Evolutionary conservation across 2,113 vertebrate genomes (phyloP).

Genomic region (Oncorhynchus mykiss): DNA sequence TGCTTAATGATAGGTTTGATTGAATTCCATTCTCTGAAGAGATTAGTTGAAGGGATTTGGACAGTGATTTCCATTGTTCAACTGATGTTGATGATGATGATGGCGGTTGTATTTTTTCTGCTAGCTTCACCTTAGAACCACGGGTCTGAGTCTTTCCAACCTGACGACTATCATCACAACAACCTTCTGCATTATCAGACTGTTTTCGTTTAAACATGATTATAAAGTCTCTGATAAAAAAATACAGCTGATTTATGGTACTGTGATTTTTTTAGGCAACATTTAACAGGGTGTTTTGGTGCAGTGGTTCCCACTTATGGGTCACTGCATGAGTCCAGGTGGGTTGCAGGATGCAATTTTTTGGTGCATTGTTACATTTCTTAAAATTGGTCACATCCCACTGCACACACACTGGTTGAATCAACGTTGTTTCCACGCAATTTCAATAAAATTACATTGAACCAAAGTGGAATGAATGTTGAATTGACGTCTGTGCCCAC

Average conservation of each 20-base stretch:
- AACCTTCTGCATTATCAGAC: conserved; percentile 27
- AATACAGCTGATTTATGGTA: not conserved
- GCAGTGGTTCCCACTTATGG: too few species aligned
- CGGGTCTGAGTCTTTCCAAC: conserved; percentile 22
- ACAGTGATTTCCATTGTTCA: conserved; percentile 15
- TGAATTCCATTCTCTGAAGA: conserved; percentile 9
- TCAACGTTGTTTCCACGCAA: too few species aligned
- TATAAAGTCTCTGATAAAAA: conserved; percentile 11
- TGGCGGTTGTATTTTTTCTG: conserved; percentile 27
- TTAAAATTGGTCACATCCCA: too few species aligned
- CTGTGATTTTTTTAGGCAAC: not conserved
- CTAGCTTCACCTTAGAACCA: conserved; percentile 30
- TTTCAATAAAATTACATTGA: too few species aligned
- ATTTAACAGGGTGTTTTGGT: too few species aligned
- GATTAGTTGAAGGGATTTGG: not conserved
- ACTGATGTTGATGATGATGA: not conserved
- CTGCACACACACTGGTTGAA: too few species aligned
- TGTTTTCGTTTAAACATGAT: conserved; percentile 35
- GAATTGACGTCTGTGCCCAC: too few species aligned
- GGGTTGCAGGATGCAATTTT: too few species aligned
- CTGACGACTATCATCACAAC: not conserved
- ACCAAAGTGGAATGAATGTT: too few species aligned
- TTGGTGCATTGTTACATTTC: too few species aligned
- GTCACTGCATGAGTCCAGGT: too few species aligned
- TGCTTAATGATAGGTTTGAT: not conserved